Conservation (phyloP, 2,113 vertebrate species). For the Corvus moneduloides region DNA sequence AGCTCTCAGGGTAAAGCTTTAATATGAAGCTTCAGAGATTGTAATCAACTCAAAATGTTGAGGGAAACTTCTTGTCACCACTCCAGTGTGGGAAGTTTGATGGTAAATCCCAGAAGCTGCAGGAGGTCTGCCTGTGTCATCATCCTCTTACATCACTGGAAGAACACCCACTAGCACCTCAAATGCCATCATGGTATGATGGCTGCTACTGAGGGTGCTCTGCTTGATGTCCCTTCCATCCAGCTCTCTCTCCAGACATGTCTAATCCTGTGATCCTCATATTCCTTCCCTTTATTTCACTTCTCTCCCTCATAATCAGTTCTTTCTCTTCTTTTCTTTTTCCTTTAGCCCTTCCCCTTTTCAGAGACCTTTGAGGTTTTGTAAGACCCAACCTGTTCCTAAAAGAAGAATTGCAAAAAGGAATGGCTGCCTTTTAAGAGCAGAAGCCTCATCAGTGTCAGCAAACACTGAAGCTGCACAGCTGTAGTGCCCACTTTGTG, state of each 20-base stretch:
- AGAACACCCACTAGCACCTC: neutral
- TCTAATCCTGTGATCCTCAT: neutral
- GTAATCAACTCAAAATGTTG: neutral
- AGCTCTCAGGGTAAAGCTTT: neutral
- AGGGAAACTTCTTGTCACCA: neutral
- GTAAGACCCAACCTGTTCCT: neutral
- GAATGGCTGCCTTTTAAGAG: neutral
- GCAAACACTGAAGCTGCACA: neutral
- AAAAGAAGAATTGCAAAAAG: neutral
- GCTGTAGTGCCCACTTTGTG: neutral
- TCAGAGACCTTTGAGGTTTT: neutral
- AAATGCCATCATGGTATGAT: neutral
- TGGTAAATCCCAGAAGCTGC: neutral
- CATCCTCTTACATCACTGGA: rapidly evolving
- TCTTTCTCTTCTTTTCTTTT: neutral
- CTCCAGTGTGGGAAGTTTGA: neutral
- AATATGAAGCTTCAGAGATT: neutral
- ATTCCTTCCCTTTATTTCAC: neutral
- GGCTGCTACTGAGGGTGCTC: neutral
- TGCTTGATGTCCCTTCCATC: neutral
- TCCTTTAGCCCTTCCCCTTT: neutral
- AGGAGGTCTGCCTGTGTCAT: neutral
- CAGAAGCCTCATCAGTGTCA: neutral
- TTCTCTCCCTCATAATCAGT: neutral
- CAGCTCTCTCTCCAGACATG: neutral